A percentile compares a stretch with the other conserved stretches of the same genome.
phyloP scores from a whole-genome alignment of 1,140 invertebrate species.

The Leptonema lineaticorne region DNA sequence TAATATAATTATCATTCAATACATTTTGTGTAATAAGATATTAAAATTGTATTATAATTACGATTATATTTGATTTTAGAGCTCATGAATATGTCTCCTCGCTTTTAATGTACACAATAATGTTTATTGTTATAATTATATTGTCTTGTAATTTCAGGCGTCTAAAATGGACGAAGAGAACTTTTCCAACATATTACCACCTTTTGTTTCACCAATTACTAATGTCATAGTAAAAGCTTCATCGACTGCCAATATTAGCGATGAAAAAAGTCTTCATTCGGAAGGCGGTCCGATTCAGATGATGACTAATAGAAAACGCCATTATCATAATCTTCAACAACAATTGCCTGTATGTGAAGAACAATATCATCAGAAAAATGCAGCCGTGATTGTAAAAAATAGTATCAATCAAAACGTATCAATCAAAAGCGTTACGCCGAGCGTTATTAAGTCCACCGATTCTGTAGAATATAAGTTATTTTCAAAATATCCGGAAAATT shows the following conservation, averaged over 20 bases:
- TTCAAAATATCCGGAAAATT: background rate
- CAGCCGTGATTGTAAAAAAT: background rate
- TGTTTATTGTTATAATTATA: no score
- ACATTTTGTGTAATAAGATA: no score
- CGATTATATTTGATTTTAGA: no score
- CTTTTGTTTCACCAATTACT: conserved; percentile 1
- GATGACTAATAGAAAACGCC: no score
- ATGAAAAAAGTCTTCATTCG: background rate
- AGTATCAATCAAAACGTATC: background rate
- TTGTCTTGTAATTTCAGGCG: background rate
- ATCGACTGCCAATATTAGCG: background rate
- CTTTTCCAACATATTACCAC: background rate
- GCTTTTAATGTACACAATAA: no score
- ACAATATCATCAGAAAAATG: background rate
- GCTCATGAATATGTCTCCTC: no score
- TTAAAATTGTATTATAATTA: no score
- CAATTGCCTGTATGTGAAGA: no score
- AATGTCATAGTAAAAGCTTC: conserved; percentile 22
- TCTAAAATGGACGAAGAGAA: background rate
- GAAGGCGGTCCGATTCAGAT: background rate
- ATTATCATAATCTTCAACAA: no score
- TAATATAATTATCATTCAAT: no score
- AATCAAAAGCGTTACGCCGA: background rate
- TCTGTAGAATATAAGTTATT: background rate
- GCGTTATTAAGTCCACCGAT: conserved; percentile 4